Evolutionary conservation across 2,113 vertebrate species (phyloP).

Genomic region (Pseudorectes ferrugineus): DNA sequence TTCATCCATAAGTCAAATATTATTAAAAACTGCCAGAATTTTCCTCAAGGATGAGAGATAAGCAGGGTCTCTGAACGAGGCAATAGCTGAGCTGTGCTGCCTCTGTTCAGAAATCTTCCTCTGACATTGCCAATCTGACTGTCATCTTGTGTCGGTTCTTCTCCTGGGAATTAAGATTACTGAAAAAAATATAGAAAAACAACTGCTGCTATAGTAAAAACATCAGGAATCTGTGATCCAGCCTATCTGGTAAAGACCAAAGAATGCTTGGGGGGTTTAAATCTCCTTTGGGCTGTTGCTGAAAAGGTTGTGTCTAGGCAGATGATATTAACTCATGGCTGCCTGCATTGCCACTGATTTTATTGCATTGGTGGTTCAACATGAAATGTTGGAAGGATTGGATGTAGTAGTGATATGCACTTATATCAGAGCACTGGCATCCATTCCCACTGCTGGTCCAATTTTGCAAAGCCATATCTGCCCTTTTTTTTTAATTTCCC

Average conservation of each 20-base stretch:
- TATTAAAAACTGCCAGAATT: slow-evolving; percentile 39
- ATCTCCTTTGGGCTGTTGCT: background rate
- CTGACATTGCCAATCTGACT: slow-evolving; percentile 29
- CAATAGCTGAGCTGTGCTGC: background rate
- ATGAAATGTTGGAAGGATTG: background rate
- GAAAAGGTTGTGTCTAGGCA: background rate
- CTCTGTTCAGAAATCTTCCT: slow-evolving; percentile 4
- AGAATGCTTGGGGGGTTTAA: background rate
- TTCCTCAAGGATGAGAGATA: slow-evolving; percentile 29
- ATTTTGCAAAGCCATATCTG: background rate
- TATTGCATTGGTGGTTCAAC: background rate
- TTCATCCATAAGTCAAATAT: slow-evolving; percentile 29
- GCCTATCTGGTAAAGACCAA: background rate
- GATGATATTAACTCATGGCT: background rate
- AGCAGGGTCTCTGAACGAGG: background rate
- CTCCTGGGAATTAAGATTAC: background rate
- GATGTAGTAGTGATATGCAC: background rate
- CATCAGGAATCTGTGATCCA: background rate
- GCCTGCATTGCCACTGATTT: background rate
- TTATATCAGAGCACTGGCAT: background rate
- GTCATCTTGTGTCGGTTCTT: background rate
- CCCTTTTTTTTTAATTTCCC: background rate
- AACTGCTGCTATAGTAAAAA: background rate
- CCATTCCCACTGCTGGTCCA: background rate
- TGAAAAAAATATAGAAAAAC: background rate